Evolutionary conservation across 2,888 invertebrate species (phyloP).

Genomic region (Gymnocheta viridis): DNA sequence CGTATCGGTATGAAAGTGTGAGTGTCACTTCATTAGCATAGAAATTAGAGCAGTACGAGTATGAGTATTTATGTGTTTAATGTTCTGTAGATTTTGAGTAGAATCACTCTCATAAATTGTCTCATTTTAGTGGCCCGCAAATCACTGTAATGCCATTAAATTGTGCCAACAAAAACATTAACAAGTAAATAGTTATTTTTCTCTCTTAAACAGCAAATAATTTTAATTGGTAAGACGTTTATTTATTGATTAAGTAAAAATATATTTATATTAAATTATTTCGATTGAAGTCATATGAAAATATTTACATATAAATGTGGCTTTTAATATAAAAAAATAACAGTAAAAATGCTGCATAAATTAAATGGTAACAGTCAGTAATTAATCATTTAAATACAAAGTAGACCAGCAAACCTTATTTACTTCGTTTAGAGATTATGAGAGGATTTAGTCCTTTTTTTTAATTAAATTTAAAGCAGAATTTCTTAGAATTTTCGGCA

Average conservation of each 20-base stretch:
- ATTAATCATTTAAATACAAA: not conserved
- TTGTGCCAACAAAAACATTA: conserved; percentile 59
- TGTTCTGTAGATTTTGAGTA: not conserved
- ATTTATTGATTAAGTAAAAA: conserved; percentile 31
- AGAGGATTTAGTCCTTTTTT: not conserved
- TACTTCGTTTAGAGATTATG: not conserved
- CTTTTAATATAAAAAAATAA: conserved; percentile 17
- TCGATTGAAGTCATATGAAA: conserved; percentile 44
- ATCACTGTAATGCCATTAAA: conserved; percentile 37
- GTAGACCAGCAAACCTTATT: not conserved
- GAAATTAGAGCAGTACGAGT: conserved; percentile 3
- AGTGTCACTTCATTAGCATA: conserved; percentile 39
- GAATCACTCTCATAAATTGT: not conserved
- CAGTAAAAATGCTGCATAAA: conserved; percentile 41
- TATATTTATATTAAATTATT: conserved; percentile 24
- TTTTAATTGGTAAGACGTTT: conserved; percentile 25
- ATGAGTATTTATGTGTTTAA: not conserved
- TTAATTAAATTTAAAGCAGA: too few species aligned
- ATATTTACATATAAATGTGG: conserved; percentile 62
- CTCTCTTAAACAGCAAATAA: conserved; percentile 34
- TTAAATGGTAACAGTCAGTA: conserved; percentile 3
- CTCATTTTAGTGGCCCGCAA: conserved; percentile 32
- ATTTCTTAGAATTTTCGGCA: too few species aligned
- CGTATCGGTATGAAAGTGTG: not conserved
- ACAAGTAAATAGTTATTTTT: conserved; percentile 30